Evolutionary conservation across 2,113 vertebrate species (phyloP), one percentile per base, ranked within the genome.

Genomic region (Lichenostomus cassidix): DNA sequence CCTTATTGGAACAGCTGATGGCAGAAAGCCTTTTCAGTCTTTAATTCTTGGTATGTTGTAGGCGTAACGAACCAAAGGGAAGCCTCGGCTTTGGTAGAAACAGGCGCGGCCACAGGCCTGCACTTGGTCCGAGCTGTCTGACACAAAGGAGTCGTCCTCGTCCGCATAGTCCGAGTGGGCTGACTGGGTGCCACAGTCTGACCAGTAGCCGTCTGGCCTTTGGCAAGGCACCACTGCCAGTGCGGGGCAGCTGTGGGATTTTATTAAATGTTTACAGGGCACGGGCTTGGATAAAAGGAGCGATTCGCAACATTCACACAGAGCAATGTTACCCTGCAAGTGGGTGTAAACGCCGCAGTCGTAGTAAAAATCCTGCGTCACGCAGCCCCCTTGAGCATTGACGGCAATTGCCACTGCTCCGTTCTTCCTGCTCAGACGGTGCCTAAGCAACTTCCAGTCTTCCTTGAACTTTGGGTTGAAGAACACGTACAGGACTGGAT

Each of bases 401-500:
- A 98, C 86, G 0, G 98, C 95, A 2, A 98, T 97, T 0, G 96
- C 96, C 9, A 98, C 97, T 0, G 97, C 96, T 9, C 80, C 97
- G 0, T 67, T 97, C 87, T 90, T 98, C 90, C 94, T 97, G 60
- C 92, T 95, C 39, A 98, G 11, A 0, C 87, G 96, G 53, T 82
- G 97, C 63, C 98, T 97, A 24, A 99, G 97, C 62, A 97, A 63
- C 87, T 98, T 98, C 99, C 99, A 99, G 98, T 99, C 99, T 94
- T 99, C 98, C 94, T 98, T 98, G 98, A 99, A 99, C 95, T 98
- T 98, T 0, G 99, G 99, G 96, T 99, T 99, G 98, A 99, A 99
- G 98, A 99, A 99, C 5, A 99, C 98, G 1, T 99, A 99, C 39
- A 99, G 98, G 56, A 99, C 99, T 0, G 99, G 99, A 95, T 99